Percentiles rank a stretch among this genome's conserved stretches.
Conservation (phyloP, 2,113 vertebrate species). For the Hystrix cristata region DNA sequence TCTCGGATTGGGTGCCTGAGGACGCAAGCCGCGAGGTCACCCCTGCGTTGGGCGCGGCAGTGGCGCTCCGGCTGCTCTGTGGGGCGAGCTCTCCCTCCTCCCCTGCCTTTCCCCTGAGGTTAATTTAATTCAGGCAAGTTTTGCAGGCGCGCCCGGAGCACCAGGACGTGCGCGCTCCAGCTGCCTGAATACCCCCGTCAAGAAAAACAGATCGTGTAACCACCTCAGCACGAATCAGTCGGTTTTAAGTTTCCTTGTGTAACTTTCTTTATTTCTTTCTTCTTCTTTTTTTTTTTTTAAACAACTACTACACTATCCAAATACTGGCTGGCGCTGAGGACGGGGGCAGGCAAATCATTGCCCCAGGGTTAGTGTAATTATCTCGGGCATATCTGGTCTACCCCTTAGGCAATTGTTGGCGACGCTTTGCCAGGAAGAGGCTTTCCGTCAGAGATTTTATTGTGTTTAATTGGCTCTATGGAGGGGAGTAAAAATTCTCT, state of each 20-base stretch:
- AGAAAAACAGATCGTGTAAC: constrained; percentile 55
- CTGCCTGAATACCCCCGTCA: constrained; percentile 36
- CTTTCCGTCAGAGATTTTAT: constrained; percentile 67
- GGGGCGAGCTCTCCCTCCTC: background rate
- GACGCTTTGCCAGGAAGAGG: constrained; percentile 20
- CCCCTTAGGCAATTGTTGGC: constrained; percentile 30
- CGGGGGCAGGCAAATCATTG: constrained; percentile 49
- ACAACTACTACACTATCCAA: constrained; percentile 51
- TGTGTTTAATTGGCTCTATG: constrained; percentile 66
- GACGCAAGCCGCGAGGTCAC: background rate
- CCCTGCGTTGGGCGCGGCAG: fast-evolving
- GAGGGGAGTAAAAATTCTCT: constrained; percentile 56
- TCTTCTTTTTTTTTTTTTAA: background rate
- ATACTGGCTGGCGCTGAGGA: constrained; percentile 63
- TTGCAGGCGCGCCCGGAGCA: constrained; percentile 1
- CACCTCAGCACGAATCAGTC: background rate
- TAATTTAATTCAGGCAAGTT: constrained; percentile 68
- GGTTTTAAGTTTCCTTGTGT: constrained; percentile 56
- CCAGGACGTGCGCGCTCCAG: constrained; percentile 41
- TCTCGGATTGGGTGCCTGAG: background rate
- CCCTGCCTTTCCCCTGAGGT: background rate
- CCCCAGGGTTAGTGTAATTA: constrained; percentile 30
- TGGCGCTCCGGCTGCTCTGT: background rate
- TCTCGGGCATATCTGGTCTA: constrained; percentile 57
- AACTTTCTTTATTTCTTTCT: background rate